Evolutionary conservation across 2,797 vertebrate genomes (phyloP), one percentile per base, ranked within the genome.

Genomic region (Eleutherodactylus coqui): DNA sequence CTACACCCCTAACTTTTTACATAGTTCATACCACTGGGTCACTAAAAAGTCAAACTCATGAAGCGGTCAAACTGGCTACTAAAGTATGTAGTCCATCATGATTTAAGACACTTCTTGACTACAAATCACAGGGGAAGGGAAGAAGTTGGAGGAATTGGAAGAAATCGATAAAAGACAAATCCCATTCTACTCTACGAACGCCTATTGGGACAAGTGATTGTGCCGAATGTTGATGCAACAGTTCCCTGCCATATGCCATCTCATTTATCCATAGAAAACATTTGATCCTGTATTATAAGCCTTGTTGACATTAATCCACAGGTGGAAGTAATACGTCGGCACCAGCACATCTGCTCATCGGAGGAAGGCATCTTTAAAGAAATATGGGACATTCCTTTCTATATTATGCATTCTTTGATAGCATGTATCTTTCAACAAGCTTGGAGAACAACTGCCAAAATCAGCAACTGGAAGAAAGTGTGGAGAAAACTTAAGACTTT

Each of bases 361-460:
- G 36, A 75, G 19, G 49, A 75, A 60, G 29, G 24, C 36, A 60
- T 49, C 81, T 32, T 45, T 55, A 55, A 75, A 75, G 24, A 82
- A 83, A 75, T 17, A 55, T 17, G 41, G 17, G 81, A 70, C 69
- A 75, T 83, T 73, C 67, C 69, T 75, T 75, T 70, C 34, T 36
- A 83, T 75, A 67, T 83, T 75, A 73, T 75, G 47, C 67, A 75
- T 83, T 83, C 81, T 69, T 55, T 83, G 21, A 60, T 51, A 43
- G 67, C 81, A 83, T 24, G 32, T 4, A 73, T 75, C 69, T 75
- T 75, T 73, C 69, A 73, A 72, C 81, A 55, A 58, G 4, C 24
- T 8, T 0, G 0, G 13, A 38, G 67, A 51, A 27, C 51, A 83
- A 73, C 36, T 58, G 67, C 67, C 49, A 83, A 53, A 75, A 75